Percentiles rank a stretch among this genome's conserved stretches.
Evolutionary conservation across 2,113 vertebrate genomes (phyloP).

Genomic region (Emberiza fucata): DNA sequence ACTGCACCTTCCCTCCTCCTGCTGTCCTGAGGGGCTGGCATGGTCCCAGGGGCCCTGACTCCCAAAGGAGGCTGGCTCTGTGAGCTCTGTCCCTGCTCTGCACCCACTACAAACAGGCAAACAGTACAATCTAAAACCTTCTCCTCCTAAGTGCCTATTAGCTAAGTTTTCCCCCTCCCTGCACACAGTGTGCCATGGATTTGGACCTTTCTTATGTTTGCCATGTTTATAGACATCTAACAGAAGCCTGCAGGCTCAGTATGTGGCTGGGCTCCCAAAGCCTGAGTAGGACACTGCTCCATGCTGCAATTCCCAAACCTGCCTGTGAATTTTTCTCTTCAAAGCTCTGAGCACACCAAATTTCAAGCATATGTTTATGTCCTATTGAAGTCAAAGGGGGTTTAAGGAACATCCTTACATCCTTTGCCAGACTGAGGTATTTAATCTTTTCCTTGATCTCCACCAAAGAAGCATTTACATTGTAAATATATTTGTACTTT

Average conservation of each 20-base stretch:
- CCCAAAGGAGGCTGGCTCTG: fast-evolving
- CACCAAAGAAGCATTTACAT: slow-evolving; percentile 8
- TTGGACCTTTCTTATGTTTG: not conserved
- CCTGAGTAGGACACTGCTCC: not conserved
- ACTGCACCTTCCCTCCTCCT: not conserved
- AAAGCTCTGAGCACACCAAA: not conserved
- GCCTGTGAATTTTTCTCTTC: not conserved
- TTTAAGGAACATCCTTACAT: slow-evolving; percentile 21
- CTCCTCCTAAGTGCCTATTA: not conserved
- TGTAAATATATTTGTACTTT: slow-evolving; percentile 29
- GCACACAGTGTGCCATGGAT: not conserved
- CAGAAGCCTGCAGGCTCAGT: not conserved
- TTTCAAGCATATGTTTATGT: not conserved
- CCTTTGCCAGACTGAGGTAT: slow-evolving; percentile 12
- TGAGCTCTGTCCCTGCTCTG: not conserved
- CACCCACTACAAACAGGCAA: not conserved
- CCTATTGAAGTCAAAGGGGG: not conserved
- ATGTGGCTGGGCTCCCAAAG: not conserved
- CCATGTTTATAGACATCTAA: not conserved
- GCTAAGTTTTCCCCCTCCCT: not conserved
- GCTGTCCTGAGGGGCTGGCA: not conserved
- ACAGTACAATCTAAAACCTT: not conserved
- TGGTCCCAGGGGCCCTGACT: not conserved
- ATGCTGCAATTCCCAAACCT: not conserved
- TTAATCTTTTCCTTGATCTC: slow-evolving; percentile 48